Evolutionary conservation across 2,113 vertebrate species (phyloP), one percentile per base, ranked within the genome.

Genomic region (Nanorana parkeri): DNA sequence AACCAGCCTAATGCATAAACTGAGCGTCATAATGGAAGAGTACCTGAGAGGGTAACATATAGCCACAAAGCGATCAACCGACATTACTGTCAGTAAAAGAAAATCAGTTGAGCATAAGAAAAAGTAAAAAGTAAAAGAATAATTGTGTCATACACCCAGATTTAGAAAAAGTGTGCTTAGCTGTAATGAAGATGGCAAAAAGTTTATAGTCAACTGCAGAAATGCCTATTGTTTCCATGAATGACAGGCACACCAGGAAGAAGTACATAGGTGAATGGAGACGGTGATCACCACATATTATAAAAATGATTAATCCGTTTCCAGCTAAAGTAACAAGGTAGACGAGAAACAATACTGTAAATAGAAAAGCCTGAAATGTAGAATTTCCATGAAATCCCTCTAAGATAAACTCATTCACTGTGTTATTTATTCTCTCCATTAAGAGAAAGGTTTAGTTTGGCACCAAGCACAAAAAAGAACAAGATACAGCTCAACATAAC

Each of bases 11-110:
- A 84, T 75, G 83, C 88, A 89, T 29, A 88, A 24, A 8, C 29
- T 84, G 54, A 77, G 78, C 55, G 16, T 88, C 89, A 90, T 88
- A 61, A 87, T 86, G 23, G 78, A 78, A 5, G 52, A 60, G 68
- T 88, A 91, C 21, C 0, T 80, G n/a, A 87, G 52, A 0, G 88
- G 88, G 6, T 87, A 83, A 58, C 89, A 89, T 72, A 88, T 86
- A 36, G 90, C 89, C 54, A 87, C 68, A 6, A 87, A 89, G 16
- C 85, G 86, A 81, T 90, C 89, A 68, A 89, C 89, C 51, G 90
- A 90, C 88, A 89, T 91, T 15, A 84, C 80, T 0, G 84, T 84
- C 78, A 90, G 36, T 0, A 87, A 82, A 17, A 87, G 68, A 21
- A 88, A 89, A 28, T 90, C 88, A 16, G 86, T 80, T 11, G 77